These are phyloP conservation scores for Axinella damicornis DNA, from an alignment of 37 sponge, comb jelly and placozoan genomes.

Conservation along the genomic window DNA sequence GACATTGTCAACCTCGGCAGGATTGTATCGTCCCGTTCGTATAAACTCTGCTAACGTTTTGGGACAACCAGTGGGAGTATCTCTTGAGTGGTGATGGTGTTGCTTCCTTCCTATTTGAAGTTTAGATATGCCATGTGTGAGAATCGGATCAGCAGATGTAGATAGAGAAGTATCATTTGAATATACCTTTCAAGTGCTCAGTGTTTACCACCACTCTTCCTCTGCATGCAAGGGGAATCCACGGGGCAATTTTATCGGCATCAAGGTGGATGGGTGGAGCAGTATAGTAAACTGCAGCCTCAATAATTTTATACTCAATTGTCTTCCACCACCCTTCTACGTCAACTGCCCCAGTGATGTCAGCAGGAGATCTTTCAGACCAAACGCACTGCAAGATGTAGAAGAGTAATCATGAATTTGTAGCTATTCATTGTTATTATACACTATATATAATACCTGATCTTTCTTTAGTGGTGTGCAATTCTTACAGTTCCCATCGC, in stretches of 20 bases:
- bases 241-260: constrained; percentile 10
- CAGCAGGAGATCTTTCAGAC: not conserved
- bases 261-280: not conserved
- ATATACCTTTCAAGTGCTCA: constrained; percentile 17
- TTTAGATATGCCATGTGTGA: no score
- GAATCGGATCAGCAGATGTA: no score
- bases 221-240: constrained; percentile 9
- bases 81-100: no score
- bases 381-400: not conserved
- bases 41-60: constrained; percentile 2
- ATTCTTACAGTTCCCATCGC: constrained; percentile 20
- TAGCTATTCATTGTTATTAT: not conserved
- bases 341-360: not conserved
- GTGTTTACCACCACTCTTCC: constrained; percentile 13
- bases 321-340: constrained; percentile 7
- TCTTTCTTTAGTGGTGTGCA: constrained; percentile 17
- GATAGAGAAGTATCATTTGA: no score
- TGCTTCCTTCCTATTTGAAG: not conserved
- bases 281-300: constrained; percentile 9
- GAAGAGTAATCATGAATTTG: not conserved
- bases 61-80: constrained; percentile 13
- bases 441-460: not conserved
- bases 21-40: constrained; percentile 10
- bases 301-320: constrained; percentile 13
- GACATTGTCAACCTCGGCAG: not conserved